Evolutionary conservation across 2,797 vertebrate species (phyloP).

Genomic region (Coranthus polyacanthus): DNA sequence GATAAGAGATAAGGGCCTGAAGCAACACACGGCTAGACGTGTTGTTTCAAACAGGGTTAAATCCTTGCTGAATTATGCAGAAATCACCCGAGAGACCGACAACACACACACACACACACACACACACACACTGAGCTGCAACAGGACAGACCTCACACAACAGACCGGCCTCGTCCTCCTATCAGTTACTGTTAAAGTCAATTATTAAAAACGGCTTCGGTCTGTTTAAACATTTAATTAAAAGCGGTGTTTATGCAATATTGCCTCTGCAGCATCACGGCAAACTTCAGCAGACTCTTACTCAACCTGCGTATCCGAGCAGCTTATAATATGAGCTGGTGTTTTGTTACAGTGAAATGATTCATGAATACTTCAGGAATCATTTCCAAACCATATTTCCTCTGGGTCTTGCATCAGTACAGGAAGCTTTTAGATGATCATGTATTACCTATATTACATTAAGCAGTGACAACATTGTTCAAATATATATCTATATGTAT

Average conservation of each 20-base stretch:
- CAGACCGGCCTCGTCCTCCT: conserved; percentile 41
- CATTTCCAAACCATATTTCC: conserved; percentile 6
- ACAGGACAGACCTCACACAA: conserved; percentile 66
- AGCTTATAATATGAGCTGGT: not conserved
- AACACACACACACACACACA: conserved; percentile 19
- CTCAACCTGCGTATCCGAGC: conserved; percentile 8
- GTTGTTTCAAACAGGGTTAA: conserved; percentile 43
- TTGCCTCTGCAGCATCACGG: not conserved
- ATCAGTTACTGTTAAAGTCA: conserved; percentile 66
- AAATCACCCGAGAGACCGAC: conserved; percentile 5
- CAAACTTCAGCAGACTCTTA: not conserved
- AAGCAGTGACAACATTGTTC: too few species aligned
- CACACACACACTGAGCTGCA: conserved; percentile 40
- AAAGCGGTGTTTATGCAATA: not conserved
- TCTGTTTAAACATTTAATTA: conserved; percentile 62
- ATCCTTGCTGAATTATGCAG: conserved; percentile 65
- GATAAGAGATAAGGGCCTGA: too few species aligned
- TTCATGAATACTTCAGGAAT: conserved; percentile 18
- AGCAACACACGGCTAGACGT: not conserved
- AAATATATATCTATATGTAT: too few species aligned
- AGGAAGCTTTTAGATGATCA: conserved; percentile 24
- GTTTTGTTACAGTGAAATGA: not conserved
- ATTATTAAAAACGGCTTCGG: conserved; percentile 61
- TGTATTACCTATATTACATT: too few species aligned
- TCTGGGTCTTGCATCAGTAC: not conserved